Percentiles rank a stretch among this genome's conserved stretches.
phyloP scores from a whole-genome alignment of 2,113 vertebrate species.

The Ammospiza nelsoni region DNA sequence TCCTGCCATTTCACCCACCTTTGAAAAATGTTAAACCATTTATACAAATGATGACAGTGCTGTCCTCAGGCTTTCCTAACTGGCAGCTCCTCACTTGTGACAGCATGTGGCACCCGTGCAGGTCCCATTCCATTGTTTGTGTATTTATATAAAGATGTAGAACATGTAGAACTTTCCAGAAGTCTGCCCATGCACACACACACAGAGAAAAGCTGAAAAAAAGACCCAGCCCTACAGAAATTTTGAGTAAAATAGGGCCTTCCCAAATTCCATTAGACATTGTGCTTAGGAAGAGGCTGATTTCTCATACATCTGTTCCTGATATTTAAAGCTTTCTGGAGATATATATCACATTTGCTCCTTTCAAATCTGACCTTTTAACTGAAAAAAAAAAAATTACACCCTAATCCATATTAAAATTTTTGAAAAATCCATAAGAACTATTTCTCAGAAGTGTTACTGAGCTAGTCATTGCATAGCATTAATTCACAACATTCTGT shows the following conservation, averaged over 20 bases:
- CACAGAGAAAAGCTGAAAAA: background rate
- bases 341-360: background rate
- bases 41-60: background rate
- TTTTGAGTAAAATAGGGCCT: background rate
- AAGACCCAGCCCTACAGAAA: background rate
- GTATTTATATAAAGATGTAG: background rate
- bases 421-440: background rate
- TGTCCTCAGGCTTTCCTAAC: background rate
- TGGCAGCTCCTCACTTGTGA: background rate
- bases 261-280: background rate
- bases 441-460: background rate
- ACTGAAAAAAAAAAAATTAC: background rate
- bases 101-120: background rate
- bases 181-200: too few relatives aligned
- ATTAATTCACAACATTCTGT: background rate
- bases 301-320: background rate
- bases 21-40: background rate
- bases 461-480: background rate
- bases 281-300: background rate
- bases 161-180: background rate
- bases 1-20: background rate
- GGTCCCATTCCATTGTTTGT: background rate
- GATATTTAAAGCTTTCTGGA: background rate
- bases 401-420: background rate
- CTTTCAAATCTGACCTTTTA: slow-evolving; percentile 34